phyloP scores from a whole-genome alignment of 1,140 invertebrate genomes.

The Andricus grossulariae region DNA sequence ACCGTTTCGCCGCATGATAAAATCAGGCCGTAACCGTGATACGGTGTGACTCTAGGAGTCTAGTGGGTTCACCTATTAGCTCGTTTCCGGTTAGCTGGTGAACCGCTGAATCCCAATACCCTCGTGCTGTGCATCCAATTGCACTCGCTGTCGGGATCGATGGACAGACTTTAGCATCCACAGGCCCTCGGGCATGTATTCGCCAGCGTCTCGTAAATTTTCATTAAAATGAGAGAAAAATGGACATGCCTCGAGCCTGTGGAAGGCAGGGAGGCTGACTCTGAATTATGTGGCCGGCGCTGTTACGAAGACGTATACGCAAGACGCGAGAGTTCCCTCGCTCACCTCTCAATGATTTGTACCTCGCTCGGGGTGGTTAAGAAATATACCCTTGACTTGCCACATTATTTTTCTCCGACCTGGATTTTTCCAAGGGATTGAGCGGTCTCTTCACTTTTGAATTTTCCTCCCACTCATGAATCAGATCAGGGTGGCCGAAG shows the following conservation, averaged over 20 bases:
- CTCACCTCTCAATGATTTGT: conserved; percentile 60
- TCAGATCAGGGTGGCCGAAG: too few relatives aligned
- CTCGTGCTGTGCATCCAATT: conserved; percentile 38
- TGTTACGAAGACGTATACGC: conserved; percentile 57
- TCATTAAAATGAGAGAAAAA: conserved; percentile 54
- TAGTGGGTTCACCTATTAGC: conserved; percentile 51
- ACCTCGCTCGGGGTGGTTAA: conserved; percentile 46
- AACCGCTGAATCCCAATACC: conserved; percentile 35
- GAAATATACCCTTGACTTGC: conserved; percentile 53
- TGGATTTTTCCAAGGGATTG: conserved; percentile 8
- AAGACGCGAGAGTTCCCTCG: conserved; percentile 52
- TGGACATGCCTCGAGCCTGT: conserved; percentile 35
- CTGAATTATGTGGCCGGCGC: conserved; percentile 55
- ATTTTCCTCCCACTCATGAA: neutral
- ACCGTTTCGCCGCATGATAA: conserved; percentile 52
- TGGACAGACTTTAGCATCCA: conserved; percentile 20
- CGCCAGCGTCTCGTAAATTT: conserved; percentile 48
- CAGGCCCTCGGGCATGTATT: conserved; percentile 38
- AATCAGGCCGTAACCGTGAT: conserved; percentile 48
- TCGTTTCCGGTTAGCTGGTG: conserved; percentile 46
- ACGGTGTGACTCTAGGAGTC: conserved; percentile 42
- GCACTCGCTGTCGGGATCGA: conserved; percentile 4
- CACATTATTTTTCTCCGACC: conserved; percentile 47
- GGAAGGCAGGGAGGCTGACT: conserved; percentile 45
- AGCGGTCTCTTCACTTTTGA: conserved; percentile 21